Evolutionary conservation across 2,797 vertebrate genomes (phyloP).

Genomic region (Paguma larvata): DNA sequence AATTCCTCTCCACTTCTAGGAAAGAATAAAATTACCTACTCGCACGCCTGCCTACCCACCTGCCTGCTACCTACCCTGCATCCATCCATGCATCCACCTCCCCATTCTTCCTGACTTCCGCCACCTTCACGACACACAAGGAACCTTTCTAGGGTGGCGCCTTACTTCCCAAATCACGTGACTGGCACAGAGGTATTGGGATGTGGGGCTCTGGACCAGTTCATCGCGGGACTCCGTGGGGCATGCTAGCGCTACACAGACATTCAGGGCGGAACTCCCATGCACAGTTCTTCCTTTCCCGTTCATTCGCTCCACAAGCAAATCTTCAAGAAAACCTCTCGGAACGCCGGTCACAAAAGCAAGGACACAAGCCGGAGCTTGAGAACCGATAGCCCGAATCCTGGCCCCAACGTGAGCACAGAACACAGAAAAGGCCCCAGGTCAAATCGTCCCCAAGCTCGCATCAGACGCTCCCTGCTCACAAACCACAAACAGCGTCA

Average conservation of each 20-base stretch:
- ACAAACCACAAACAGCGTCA: neutral
- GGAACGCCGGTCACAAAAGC: neutral
- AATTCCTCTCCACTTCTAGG: neutral
- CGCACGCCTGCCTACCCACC: too few relatives aligned
- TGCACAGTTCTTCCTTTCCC: neutral
- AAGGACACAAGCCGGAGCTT: fast-evolving
- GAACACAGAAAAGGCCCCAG: neutral
- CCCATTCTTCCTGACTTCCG: neutral
- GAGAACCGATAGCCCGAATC: neutral
- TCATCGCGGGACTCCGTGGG: fast-evolving
- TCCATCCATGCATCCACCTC: fast-evolving
- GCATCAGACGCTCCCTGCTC: neutral
- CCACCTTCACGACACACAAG: neutral
- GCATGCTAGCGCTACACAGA: fast-evolving
- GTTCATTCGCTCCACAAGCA: neutral
- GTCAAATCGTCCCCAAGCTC: neutral
- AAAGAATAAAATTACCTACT: neutral
- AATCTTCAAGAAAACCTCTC: neutral
- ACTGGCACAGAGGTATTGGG: fast-evolving
- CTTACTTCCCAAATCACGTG: neutral
- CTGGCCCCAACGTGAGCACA: fast-evolving
- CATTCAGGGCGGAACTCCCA: neutral
- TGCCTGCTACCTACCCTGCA: fast-evolving
- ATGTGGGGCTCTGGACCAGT: fast-evolving
- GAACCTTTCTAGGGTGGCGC: neutral